These are phyloP conservation scores for Anguilla pacifica DNA, from an alignment of 2,797 vertebrate species.

Conservation along the genomic window DNA sequence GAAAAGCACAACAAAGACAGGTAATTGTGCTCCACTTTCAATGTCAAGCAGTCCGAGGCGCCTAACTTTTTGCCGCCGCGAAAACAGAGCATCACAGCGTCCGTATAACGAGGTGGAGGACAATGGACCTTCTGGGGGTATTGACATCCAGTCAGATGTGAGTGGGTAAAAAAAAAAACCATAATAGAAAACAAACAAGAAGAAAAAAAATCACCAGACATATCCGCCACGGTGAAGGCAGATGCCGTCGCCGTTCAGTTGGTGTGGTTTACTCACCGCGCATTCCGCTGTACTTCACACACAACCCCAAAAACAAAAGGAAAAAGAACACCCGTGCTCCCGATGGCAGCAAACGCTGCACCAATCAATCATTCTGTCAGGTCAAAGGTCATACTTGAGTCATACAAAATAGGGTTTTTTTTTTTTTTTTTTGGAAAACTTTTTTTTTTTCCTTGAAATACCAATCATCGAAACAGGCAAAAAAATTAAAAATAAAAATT, in stretches of 20 bases:
- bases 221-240: background rate
- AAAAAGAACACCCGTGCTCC: background rate
- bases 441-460: background rate
- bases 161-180: background rate
- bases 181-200: background rate
- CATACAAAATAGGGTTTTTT: background rate
- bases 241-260: background rate
- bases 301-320: background rate
- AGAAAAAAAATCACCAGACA: background rate
- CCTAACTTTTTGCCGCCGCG: conserved; percentile 17
- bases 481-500: background rate
- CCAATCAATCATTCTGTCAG: background rate
- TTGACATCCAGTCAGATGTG: conserved; percentile 15
- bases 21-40: conserved; percentile 32
- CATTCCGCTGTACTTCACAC: background rate
- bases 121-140: background rate
- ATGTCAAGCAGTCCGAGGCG: conserved; percentile 34
- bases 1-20: conserved; percentile 49
- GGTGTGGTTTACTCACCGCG: background rate
- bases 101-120: background rate
- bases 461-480: background rate
- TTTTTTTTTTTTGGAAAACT: background rate
- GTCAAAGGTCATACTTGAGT: conserved; percentile 14
- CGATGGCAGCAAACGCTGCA: background rate
- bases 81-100: conserved; percentile 7